Conservation (phyloP, 2,797 vertebrate genomes). For the Periparus ater region DNA sequence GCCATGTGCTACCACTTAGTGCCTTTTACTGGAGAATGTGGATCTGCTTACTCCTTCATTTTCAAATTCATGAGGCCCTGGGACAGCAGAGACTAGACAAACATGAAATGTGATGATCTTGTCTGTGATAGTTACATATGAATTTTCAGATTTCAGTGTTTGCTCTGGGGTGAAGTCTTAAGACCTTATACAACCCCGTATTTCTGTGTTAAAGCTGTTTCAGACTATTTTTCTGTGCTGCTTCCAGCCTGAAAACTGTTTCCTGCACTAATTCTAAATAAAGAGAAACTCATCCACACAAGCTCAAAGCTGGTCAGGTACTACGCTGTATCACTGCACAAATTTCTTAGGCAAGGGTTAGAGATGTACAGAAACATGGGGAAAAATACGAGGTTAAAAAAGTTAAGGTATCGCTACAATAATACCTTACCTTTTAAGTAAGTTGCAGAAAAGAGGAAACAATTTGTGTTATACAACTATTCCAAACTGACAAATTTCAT, state of each 20-base stretch:
- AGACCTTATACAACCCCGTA: fast-evolving
- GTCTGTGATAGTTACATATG: not conserved
- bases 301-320: not conserved
- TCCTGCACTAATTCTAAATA: not conserved
- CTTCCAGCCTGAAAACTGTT: too few species aligned
- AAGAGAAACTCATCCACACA: not conserved
- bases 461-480: not conserved
- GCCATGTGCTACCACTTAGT: not conserved
- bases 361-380: not conserved
- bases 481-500: not conserved
- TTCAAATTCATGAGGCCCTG: not conserved
- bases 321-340: not conserved
- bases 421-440: not conserved
- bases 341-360: not conserved
- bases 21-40: not conserved
- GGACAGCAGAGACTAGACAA: not conserved
- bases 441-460: not conserved
- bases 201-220: not conserved
- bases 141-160: not conserved
- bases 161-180: not conserved
- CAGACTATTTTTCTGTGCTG: not conserved
- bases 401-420: not conserved
- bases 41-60: not conserved
- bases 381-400: not conserved
- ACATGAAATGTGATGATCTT: not conserved